Conservation (phyloP, 2,797 vertebrate genomes). For the Bradypodion pumilum region DNA sequence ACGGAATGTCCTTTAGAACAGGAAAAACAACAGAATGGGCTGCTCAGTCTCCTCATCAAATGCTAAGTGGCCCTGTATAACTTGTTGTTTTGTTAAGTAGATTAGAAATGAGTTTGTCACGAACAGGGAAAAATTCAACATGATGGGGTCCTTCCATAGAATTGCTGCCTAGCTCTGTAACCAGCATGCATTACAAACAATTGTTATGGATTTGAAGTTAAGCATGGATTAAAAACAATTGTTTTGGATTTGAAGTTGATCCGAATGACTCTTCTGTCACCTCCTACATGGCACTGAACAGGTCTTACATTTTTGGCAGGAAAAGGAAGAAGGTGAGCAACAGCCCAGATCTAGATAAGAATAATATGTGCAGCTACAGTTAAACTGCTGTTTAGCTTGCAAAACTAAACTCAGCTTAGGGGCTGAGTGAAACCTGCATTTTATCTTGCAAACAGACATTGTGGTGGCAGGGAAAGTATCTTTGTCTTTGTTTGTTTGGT, state of each 20-base stretch:
- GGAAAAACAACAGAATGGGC: constrained; percentile 57
- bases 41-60: constrained; percentile 40
- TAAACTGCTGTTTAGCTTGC: neutral
- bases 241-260: neutral
- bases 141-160: neutral
- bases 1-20: constrained; percentile 41
- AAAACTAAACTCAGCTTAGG: neutral
- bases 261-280: neutral
- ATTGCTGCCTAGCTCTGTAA: neutral
- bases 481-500: neutral
- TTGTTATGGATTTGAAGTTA: neutral
- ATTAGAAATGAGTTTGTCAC: neutral
- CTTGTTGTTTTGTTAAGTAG: neutral
- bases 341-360: no score
- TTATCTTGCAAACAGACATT: neutral
- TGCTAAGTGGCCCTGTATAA: constrained; percentile 19
- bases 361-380: no score
- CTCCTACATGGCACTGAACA: no score
- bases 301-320: no score
- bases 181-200: neutral
- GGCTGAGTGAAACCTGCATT: neutral
- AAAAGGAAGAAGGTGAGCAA: no score
- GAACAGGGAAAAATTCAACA: neutral
- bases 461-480: neutral
- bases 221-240: neutral